Evolutionary conservation across 2,797 vertebrate species (phyloP).

Genomic region (Centropyge bicolor): DNA sequence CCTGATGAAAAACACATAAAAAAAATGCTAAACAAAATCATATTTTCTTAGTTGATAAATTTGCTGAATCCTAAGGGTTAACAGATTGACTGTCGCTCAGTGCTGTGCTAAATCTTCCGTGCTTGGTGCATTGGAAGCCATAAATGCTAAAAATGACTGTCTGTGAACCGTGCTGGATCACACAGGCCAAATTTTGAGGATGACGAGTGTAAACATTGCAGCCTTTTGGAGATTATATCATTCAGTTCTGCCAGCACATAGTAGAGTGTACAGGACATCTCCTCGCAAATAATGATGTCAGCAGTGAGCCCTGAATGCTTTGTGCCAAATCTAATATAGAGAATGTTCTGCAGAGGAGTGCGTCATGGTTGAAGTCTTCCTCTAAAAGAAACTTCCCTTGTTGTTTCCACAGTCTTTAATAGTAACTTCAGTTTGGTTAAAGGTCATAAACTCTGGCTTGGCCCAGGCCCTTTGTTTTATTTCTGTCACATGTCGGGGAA

Average conservation of each 20-base stretch:
- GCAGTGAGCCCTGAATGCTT: not conserved
- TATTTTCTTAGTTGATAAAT: not conserved
- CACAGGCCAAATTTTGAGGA: constrained; percentile 20
- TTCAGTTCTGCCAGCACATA: constrained; percentile 18
- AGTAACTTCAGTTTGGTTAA: constrained; percentile 49
- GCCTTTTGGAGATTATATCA: constrained; percentile 18
- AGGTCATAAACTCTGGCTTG: constrained; percentile 63
- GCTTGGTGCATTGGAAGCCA: not conserved
- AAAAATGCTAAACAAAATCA: not conserved
- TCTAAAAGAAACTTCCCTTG: constrained; percentile 36
- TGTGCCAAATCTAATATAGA: constrained; percentile 33
- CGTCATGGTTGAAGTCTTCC: constrained; percentile 8
- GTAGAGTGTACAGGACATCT: constrained; percentile 4
- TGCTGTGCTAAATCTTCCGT: constrained; percentile 15
- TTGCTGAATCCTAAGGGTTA: constrained; percentile 8
- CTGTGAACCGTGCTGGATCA: constrained; percentile 28
- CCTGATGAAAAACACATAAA: constrained; percentile 1
- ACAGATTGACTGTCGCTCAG: not conserved
- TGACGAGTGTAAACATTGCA: constrained; percentile 42
- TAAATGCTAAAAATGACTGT: constrained; percentile 39
- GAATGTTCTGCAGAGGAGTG: constrained; percentile 7
- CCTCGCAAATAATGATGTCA: constrained; percentile 26
- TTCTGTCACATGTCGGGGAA: constrained; percentile 51
- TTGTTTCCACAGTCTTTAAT: constrained; percentile 60
- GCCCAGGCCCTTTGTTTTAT: constrained; percentile 35